phyloP scores from a whole-genome alignment of 2,797 vertebrate genomes.

The Synaphobranchus kaupii region DNA sequence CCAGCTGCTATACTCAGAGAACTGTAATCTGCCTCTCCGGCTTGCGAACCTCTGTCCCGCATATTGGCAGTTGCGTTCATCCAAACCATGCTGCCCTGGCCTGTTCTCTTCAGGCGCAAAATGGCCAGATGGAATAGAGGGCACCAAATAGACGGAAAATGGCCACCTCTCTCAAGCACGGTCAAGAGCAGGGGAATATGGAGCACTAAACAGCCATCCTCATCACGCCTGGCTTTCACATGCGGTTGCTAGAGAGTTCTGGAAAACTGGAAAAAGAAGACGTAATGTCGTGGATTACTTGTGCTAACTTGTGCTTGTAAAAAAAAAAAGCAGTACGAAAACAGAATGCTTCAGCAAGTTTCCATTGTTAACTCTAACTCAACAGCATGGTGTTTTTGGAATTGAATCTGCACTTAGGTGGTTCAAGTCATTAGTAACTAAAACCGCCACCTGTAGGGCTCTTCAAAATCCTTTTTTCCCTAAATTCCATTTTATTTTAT shows the following conservation, averaged over 20 bases:
- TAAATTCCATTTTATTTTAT: not conserved
- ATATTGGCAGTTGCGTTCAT: constrained; percentile 36
- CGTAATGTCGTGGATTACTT: not conserved
- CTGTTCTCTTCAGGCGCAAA: not conserved
- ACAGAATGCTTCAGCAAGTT: not conserved
- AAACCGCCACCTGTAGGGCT: not conserved
- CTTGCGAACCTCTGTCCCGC: constrained; percentile 40
- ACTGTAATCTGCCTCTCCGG: constrained; percentile 41
- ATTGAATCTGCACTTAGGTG: not conserved
- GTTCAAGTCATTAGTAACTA: too few species aligned
- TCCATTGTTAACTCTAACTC: not conserved
- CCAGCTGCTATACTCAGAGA: not conserved
- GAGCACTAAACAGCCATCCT: not conserved
- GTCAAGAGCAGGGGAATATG: not conserved
- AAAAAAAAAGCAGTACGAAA: not conserved
- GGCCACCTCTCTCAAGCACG: not conserved
- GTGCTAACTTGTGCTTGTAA: not conserved
- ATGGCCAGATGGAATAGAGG: not conserved
- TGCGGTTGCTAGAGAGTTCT: not conserved
- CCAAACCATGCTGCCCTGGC: constrained; percentile 12
- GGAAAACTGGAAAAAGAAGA: not conserved
- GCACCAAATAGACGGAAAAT: not conserved
- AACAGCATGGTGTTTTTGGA: not conserved
- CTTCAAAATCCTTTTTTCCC: not conserved
- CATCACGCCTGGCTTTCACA: not conserved